These are phyloP conservation scores for Ophioninae sp. DNA, from an alignment of 2,888 invertebrate species.

Conservation along the genomic window DNA sequence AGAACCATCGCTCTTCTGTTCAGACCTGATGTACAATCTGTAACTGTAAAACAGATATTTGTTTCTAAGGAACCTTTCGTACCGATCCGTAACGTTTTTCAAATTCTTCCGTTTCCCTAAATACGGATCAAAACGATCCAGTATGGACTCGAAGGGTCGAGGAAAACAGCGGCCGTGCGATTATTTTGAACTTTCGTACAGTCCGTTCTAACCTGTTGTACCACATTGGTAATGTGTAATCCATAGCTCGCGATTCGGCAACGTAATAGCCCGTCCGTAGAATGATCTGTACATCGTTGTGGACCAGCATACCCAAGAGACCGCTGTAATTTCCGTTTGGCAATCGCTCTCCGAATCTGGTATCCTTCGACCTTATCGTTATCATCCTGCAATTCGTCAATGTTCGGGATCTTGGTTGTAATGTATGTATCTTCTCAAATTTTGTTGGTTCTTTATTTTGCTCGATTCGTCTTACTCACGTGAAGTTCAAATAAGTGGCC, in stretches of 20 bases:
- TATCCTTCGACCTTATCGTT: slow-evolving; percentile 2
- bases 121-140: too few species aligned
- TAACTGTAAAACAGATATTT: slow-evolving; percentile 53
- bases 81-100: too few species aligned
- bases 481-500: slow-evolving; percentile 66
- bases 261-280: slow-evolving; percentile 57
- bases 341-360: slow-evolving; percentile 23
- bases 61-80: background rate
- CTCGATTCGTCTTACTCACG: slow-evolving; percentile 54
- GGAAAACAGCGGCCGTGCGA: too few species aligned
- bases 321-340: slow-evolving; percentile 62
- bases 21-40: slow-evolving; percentile 57
- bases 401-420: too few species aligned
- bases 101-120: too few species aligned
- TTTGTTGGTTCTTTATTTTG: background rate
- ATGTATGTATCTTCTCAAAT: background rate
- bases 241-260: slow-evolving; percentile 46
- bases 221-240: slow-evolving; percentile 66
- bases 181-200: too few species aligned
- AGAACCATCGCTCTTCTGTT: slow-evolving; percentile 31
- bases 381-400: slow-evolving; percentile 26
- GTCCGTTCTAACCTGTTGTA: too few species aligned
- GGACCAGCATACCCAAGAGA: slow-evolving; percentile 59
- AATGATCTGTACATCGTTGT: slow-evolving; percentile 63
- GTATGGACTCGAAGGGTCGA: too few species aligned